These are phyloP conservation scores for Vollenhovia emeryi DNA, from an alignment of 1,140 invertebrate species.

Conservation along the genomic window DNA sequence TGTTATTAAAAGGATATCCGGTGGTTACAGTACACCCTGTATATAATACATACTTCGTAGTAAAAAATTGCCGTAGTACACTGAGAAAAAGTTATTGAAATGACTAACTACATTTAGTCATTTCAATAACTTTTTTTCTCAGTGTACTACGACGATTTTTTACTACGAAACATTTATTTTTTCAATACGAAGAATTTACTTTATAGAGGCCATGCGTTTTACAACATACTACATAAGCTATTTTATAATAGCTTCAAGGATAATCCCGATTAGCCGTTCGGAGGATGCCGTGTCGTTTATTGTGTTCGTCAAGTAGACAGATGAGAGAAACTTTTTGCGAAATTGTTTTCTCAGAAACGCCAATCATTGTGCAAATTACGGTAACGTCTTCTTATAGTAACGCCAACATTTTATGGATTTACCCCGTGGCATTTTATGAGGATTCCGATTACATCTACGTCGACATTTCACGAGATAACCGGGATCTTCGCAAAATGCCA, in stretches of 20 bases:
- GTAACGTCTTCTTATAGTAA: slow-evolving; percentile 1
- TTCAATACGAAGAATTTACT: not conserved
- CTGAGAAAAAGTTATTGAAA: too few species aligned
- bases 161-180: not conserved
- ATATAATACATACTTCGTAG: not conserved
- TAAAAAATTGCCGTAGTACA: not conserved
- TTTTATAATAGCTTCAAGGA: not conserved
- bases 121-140: too few species aligned
- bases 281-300: not conserved
- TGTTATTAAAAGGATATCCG: too few species aligned
- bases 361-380: slow-evolving; percentile 12
- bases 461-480: not conserved
- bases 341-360: slow-evolving; percentile 15
- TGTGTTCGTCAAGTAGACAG: not conserved
- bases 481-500: not conserved
- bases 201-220: not conserved
- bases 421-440: not conserved
- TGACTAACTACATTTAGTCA: too few species aligned
- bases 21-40: too few species aligned
- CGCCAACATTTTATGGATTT: not conserved
- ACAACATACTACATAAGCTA: not conserved
- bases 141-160: not conserved
- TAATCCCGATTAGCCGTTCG: not conserved
- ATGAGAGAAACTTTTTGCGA: slow-evolving; percentile 23
- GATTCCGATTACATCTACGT: not conserved